These are phyloP conservation scores for Eupithecia exiguata DNA, from an alignment of 2,888 invertebrate species.

Conservation along the genomic window DNA sequence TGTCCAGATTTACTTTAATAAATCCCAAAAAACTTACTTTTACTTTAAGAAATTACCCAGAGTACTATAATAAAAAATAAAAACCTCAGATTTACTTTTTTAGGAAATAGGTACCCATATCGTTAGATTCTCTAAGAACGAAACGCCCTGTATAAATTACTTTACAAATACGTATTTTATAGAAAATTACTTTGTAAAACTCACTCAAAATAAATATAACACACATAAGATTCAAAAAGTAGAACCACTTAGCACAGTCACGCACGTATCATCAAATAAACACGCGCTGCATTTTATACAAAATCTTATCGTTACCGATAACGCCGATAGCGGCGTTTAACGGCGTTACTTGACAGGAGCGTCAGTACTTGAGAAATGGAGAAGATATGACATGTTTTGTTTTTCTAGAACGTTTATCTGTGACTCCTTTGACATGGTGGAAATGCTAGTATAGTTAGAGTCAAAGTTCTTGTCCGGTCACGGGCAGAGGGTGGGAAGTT, in stretches of 20 bases:
- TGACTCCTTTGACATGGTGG: background rate
- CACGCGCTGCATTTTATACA: background rate
- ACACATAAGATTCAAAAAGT: background rate
- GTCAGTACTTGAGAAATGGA: background rate
- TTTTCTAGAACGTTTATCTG: background rate
- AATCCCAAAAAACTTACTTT: too few relatives aligned
- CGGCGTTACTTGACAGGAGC: background rate
- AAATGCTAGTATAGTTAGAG: too few relatives aligned
- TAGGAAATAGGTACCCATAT: too few relatives aligned
- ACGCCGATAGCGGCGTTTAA: constrained; percentile 10
- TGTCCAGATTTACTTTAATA: too few relatives aligned
- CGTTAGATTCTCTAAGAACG: too few relatives aligned
- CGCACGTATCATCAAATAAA: background rate
- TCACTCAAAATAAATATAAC: background rate
- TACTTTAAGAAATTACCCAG: too few relatives aligned
- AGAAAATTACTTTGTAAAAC: background rate
- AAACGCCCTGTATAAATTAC: too few relatives aligned
- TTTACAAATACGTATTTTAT: too few relatives aligned
- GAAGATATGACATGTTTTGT: background rate
- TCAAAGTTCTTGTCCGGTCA: too few relatives aligned
- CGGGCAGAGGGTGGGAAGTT: too few relatives aligned
- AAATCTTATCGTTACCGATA: constrained; percentile 5
- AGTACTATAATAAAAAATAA: too few relatives aligned
- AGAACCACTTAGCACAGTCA: background rate
- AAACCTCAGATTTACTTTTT: too few relatives aligned